Evolutionary conservation across 2,888 invertebrate species (phyloP), one percentile per base, ranked within the genome.

Genomic region (Ptilodon capucinus): DNA sequence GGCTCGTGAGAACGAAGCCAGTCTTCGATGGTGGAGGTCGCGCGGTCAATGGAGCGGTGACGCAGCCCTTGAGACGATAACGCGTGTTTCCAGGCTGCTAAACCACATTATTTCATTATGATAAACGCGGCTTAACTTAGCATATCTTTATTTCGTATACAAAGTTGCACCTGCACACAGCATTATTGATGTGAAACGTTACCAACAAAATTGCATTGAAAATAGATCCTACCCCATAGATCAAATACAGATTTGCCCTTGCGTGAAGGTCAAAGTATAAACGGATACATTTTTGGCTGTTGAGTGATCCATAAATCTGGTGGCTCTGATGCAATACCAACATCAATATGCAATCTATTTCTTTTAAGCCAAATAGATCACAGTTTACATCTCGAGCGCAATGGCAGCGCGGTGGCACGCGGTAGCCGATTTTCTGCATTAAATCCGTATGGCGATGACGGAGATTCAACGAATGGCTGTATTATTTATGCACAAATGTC

Each of bases 1-100:
- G 71, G 72, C 74, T 81, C 83, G 81, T 86, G 86, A 79, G 84
- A 84, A 84, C 70, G 68, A 69, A 61, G 25, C 16, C 65, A 54
- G 54, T 39, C 54, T 57, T 54, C 51, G 47, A 64, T 64, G 64
- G 61, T 61, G 51, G 57, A 57, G 71, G 70, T 78, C 67, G 63
- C 52, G 56, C 53, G 63, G 71, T 70, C 64, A 64, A 68, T 62
- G 57, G 46, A 51, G 42, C 57, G 58, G 58, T 57, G 60, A 64
- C 64, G 54, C 57, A 54, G 60, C 58, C 59, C 65, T 65, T 54
- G 54, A 54, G 52, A 55, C 35, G 19, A 47, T 23, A 23, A 36
- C 44, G 45, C 55, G 51, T 50, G 44, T 51, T 40, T 13, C 44
- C 40, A 41, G 40, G 18, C 39, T 40, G 40, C 56, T 49, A 47